Evolutionary conservation across 2,888 invertebrate species (phyloP).

Genomic region (Amorpha juglandis): DNA sequence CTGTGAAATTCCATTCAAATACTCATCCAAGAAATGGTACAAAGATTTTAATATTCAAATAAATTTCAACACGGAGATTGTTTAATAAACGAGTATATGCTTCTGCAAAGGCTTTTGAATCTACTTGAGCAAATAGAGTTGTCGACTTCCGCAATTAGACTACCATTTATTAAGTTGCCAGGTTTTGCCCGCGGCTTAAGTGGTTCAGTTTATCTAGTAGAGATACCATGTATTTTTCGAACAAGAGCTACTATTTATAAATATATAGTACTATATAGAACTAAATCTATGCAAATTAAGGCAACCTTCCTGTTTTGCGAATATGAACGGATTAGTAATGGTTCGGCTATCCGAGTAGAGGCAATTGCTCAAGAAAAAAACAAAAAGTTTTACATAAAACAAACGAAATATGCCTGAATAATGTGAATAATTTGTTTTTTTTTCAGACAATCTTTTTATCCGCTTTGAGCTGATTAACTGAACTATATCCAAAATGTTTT

Average conservation of each 20-base stretch:
- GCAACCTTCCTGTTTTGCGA: too few species aligned
- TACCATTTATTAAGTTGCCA: constrained; percentile 17
- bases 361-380: too few species aligned
- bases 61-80: not conserved
- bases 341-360: too few species aligned
- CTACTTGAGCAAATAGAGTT: constrained; percentile 20
- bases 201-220: not conserved
- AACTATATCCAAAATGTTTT: not conserved
- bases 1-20: not conserved
- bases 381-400: too few species aligned
- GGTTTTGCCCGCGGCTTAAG: constrained; percentile 6
- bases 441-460: too few species aligned
- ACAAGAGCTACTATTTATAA: too few species aligned
- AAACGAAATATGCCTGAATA: too few species aligned
- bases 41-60: constrained; percentile 5
- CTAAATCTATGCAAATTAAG: too few species aligned
- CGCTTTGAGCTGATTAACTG: too few species aligned
- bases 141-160: constrained; percentile 22
- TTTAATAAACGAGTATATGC: not conserved
- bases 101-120: constrained; percentile 19
- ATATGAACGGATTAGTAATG: too few species aligned
- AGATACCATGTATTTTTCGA: not conserved
- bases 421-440: too few species aligned
- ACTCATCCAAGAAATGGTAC: not conserved
- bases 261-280: too few species aligned